These are phyloP conservation scores for Petroica traversi DNA, from an alignment of 2,113 vertebrate genomes.

Conservation along the genomic window DNA sequence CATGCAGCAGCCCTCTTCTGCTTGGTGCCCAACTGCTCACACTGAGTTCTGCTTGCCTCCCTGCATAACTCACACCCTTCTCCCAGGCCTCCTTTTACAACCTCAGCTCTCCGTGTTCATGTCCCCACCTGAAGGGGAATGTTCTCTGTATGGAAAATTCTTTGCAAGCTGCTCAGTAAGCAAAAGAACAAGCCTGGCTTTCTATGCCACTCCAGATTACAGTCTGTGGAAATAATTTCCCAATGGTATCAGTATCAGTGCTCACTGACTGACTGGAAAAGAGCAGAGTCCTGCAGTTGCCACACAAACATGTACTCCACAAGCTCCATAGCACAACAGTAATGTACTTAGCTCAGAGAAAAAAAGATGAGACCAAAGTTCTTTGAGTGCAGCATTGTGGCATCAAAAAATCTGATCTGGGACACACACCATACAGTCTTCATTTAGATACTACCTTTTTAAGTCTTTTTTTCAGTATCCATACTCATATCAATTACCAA, in stretches of 20 bases:
- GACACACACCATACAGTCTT: background rate
- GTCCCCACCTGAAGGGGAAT: background rate
- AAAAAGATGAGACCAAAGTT: background rate
- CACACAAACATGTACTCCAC: background rate
- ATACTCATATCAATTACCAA: background rate
- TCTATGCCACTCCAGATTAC: background rate
- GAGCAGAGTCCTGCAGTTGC: background rate
- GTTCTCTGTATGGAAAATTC: background rate
- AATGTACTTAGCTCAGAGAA: background rate
- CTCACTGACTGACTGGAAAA: background rate
- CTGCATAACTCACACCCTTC: background rate
- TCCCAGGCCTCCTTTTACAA: background rate
- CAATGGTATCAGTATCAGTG: background rate
- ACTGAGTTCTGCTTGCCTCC: background rate
- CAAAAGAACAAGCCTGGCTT: background rate
- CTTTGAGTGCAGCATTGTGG: background rate
- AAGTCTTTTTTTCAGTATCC: background rate
- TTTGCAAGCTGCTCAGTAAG: background rate
- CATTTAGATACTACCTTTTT: background rate
- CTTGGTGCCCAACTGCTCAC: background rate
- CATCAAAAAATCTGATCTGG: background rate
- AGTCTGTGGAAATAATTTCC: background rate
- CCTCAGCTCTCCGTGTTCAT: background rate
- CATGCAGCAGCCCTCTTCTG: background rate
- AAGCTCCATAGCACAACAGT: background rate